Evolutionary conservation across 1,140 invertebrate genomes (phyloP), one percentile per base, ranked within the genome.

Genomic region (Daktulosphaira vitifoliae): DNA sequence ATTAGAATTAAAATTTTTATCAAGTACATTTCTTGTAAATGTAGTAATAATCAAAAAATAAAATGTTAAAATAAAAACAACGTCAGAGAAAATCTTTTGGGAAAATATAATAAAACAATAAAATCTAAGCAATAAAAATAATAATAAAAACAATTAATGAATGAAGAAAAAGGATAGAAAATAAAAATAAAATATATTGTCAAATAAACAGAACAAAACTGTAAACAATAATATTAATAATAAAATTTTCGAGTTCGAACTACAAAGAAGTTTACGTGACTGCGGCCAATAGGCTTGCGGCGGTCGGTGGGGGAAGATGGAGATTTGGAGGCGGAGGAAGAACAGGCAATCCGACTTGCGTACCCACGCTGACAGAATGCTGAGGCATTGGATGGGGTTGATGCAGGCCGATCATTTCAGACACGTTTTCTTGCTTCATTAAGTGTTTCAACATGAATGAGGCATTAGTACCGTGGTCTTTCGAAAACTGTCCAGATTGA

Each of bases 391-490:
- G 66, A 23, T 67, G 66, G 39, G 59, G 26, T 59, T 67, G 66
- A 49, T 67, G 66, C 46, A 51, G 66, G 39, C 71, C 69, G 44
- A 71, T 68, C 70, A 72, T 78, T 74, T 71, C 77, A 72, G 73
- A 77, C 73, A 73, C 80, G 74, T 73, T 84, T 77, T 72, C 71
- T 29, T 67, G 65, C 48, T 72, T 72, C 69, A 72, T 72, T 18
- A 72, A 65, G 33, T 72, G 71, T 52, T 72, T 72, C 29, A 72
- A 65, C 70, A 72, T 71, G 65, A 86, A 74, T 78, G 86, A 74
- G 79, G 87, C 81, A 73, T 87, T 87, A 74, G 90, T 90, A 3
- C 85, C 85, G 74, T 90, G 90, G 5, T 85, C 85, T 75, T 89
- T 88, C 67, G 84, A 83, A 72, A 86, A 88, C 69, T 85, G 80